phyloP scores from a whole-genome alignment of 2,888 invertebrate species.

The Acanthopleura granulata region DNA sequence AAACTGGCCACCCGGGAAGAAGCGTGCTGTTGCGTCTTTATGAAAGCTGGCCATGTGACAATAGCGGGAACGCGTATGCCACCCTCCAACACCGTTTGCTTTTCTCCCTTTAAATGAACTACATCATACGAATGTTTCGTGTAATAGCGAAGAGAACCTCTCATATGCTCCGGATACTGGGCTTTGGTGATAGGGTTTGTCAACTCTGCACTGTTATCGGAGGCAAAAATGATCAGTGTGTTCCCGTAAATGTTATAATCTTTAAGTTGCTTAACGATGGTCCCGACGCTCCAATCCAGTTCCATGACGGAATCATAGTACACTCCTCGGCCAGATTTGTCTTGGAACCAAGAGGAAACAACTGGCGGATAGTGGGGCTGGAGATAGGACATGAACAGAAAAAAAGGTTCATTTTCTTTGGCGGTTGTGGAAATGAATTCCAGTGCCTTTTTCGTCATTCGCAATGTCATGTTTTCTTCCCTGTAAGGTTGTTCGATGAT shows the following conservation, averaged over 20 bases:
- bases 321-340: slow-evolving; percentile 24
- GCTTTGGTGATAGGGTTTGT: slow-evolving; percentile 22
- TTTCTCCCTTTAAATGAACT: slow-evolving; percentile 24
- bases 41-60: slow-evolving; percentile 23
- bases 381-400: slow-evolving; percentile 28
- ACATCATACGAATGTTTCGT: not conserved
- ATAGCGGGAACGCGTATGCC: slow-evolving; percentile 32
- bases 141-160: not conserved
- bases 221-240: slow-evolving; percentile 29
- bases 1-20: slow-evolving; percentile 25
- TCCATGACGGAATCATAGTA: slow-evolving; percentile 31
- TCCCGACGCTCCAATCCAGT: slow-evolving; percentile 32
- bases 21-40: slow-evolving; percentile 14
- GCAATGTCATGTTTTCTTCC: slow-evolving; percentile 26
- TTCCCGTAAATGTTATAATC: slow-evolving; percentile 22
- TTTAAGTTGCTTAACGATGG: slow-evolving; percentile 26
- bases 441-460: slow-evolving; percentile 25
- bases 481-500: slow-evolving; percentile 30
- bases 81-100: slow-evolving; percentile 28
- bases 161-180: not conserved
- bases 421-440: slow-evolving; percentile 25
- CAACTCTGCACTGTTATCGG: slow-evolving; percentile 29
- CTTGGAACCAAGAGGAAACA: slow-evolving; percentile 23
- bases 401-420: slow-evolving; percentile 23
- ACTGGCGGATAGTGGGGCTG: slow-evolving; percentile 28